Conservation (phyloP, 2,797 vertebrate genomes). For the Coluber constrictor region DNA sequence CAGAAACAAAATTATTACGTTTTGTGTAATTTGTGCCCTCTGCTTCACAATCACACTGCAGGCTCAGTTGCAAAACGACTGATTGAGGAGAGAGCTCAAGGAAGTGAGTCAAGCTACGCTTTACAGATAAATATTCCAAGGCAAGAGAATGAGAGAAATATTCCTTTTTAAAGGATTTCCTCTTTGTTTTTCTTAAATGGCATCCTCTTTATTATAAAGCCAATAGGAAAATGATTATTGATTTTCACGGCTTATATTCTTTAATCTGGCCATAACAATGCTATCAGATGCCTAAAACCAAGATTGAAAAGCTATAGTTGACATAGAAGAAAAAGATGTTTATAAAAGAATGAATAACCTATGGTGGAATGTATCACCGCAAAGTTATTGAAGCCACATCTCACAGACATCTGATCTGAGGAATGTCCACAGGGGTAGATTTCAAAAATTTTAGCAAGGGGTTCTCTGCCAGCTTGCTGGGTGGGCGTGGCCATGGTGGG, state of each 20-base stretch:
- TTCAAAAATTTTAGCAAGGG: no score
- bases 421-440: accelerated
- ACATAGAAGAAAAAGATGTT: background rate
- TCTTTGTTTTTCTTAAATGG: background rate
- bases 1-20: background rate
- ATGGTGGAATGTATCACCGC: background rate
- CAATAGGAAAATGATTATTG: background rate
- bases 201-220: background rate
- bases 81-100: background rate
- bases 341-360: background rate
- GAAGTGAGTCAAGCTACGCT: background rate
- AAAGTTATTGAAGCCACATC: background rate
- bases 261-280: background rate
- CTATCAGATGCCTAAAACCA: background rate
- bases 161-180: background rate
- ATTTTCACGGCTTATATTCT: background rate
- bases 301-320: background rate
- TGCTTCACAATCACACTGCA: background rate
- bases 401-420: background rate
- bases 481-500: no score
- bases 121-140: background rate
- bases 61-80: background rate
- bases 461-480: no score
- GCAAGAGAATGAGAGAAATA: background rate
- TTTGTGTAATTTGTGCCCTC: background rate